Evolutionary conservation across 2,888 invertebrate genomes (phyloP), one percentile per base, ranked within the genome.

Genomic region (Leucoptera coffeella): DNA sequence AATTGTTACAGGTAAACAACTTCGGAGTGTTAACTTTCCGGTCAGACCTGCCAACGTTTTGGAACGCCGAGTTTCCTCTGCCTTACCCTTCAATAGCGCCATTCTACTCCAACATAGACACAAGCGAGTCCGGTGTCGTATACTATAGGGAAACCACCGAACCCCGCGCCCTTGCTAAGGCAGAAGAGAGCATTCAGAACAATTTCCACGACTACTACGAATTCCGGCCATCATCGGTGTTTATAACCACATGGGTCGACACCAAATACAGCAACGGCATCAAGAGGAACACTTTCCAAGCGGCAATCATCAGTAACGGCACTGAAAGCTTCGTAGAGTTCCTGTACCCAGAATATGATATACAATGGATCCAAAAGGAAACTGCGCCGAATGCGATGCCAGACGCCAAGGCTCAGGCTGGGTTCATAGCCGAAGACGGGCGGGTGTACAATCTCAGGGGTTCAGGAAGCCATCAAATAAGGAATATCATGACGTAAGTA

Each of bases 391-490:
- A 78, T n/a, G 82, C 80, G 14, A 50, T 87, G 24, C 86, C 88
- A 0, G 94, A 95, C 45, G 89, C 92, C 0, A 82, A 89, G 39
- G 94, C 92, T 2, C 96, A 97, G 60, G 92, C 86, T 27, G 96
- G 95, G 3, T 85, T 97, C 40, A 80, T 91, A 34, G 77, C 89
- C 2, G 85, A 85, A 33, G 89, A 91, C 47, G 88, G 88, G 21
- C 75, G 84, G 30, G 64, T 80, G 29, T 81, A 78, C 42, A 76
- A 78, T 3, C 67, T 96, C 12, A 81, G 84, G 31, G 90, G 90
- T 28, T 95, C 95, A 9, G 96, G 94, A 22, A 89, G 87, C n/a
- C 89, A 91, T 49, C 86, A 87, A 57, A 82, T 89, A 35, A 73
- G 77, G 38, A 82, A 85, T 50, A 73, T 91, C 34, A 78, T 83